Evolutionary conservation across 2,797 vertebrate species (phyloP).

Genomic region (Schizothorax lantsangensis): DNA sequence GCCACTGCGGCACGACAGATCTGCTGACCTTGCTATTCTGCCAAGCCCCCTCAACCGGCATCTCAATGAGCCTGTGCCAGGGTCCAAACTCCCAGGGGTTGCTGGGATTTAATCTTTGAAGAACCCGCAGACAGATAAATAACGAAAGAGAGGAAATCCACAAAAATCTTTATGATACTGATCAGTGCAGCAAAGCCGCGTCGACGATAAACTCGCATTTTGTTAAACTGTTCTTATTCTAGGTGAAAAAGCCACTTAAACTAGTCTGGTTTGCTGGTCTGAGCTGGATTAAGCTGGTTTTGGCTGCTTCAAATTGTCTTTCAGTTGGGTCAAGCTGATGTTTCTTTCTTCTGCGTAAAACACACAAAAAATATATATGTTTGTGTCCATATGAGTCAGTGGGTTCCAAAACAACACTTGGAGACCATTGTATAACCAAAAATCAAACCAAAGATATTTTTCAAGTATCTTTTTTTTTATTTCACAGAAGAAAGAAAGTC

Average conservation of each 20-base stretch:
- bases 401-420: not conserved
- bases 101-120: conserved; percentile 55
- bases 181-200: not conserved
- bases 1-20: conserved; percentile 55
- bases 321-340: not conserved
- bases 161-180: not conserved
- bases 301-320: not conserved
- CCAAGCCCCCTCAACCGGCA: conserved; percentile 57
- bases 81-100: conserved; percentile 42
- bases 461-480: not conserved
- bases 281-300: not conserved
- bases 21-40: conserved; percentile 67
- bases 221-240: not conserved
- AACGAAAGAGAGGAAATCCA: conserved; percentile 22
- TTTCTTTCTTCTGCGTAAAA: not conserved
- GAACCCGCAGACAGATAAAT: conserved; percentile 13
- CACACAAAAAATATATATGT: not conserved
- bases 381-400: not conserved
- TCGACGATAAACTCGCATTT: not conserved
- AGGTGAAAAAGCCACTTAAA: not conserved
- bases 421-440: not conserved
- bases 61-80: conserved; percentile 62
- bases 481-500: not conserved
- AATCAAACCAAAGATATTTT: not conserved
- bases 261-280: not conserved